These are phyloP conservation scores for Spisula solida DNA, from an alignment of 2,888 invertebrate species.

Conservation along the genomic window DNA sequence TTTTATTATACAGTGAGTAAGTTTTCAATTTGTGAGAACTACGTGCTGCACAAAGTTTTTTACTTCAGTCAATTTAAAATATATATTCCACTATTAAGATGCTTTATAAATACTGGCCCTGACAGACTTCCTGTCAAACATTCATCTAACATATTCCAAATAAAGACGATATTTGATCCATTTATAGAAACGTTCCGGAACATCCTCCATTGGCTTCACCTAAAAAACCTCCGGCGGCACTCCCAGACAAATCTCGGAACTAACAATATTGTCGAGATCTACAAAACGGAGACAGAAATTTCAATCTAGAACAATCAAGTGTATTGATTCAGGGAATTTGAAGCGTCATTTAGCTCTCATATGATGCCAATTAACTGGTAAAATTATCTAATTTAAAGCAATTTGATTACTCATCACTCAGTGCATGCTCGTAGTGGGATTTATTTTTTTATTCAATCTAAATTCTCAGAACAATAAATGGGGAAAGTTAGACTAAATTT, in stretches of 20 bases:
- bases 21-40: too few species aligned
- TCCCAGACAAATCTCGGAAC: background rate
- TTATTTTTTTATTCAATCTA: background rate
- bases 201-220: background rate
- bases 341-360: background rate
- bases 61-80: too few species aligned
- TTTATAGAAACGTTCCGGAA: background rate
- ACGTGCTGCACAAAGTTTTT: too few species aligned
- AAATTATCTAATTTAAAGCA: slow-evolving; percentile 10
- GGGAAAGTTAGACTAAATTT: too few species aligned
- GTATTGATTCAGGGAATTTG: background rate
- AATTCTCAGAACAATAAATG: background rate
- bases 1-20: too few species aligned
- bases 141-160: background rate
- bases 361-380: slow-evolving; percentile 4
- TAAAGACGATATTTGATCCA: background rate
- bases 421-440: background rate
- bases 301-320: background rate
- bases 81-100: too few species aligned
- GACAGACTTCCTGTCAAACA: background rate
- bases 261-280: background rate
- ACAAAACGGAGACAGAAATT: background rate
- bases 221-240: background rate
- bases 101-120: background rate
- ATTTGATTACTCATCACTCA: background rate